Percentiles rank a stretch among this genome's conserved stretches.
Evolutionary conservation across 2,888 invertebrate genomes (phyloP).

Genomic region (Epinotia ramella): DNA sequence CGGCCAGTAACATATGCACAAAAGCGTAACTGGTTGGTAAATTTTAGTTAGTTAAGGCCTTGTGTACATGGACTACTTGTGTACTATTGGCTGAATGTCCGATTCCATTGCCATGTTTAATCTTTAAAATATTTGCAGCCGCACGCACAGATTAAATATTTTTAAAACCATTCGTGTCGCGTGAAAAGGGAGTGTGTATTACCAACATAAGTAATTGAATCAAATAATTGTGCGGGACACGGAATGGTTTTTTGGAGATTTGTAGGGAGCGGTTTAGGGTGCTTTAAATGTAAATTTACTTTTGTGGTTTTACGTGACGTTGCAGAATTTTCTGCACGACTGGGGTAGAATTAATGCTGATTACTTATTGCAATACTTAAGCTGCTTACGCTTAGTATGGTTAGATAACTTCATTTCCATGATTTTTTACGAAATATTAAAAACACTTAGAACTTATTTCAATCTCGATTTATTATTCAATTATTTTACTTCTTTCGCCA

Average conservation of each 20-base stretch:
- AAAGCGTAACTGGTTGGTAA: constrained; percentile 7
- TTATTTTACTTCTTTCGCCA: too few species aligned
- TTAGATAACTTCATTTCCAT: too few species aligned
- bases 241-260: constrained; percentile 16
- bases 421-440: too few species aligned
- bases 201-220: constrained; percentile 26
- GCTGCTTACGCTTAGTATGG: too few species aligned
- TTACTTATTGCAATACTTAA: not conserved
- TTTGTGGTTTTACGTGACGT: not conserved
- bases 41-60: not conserved
- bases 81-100: constrained; percentile 5
- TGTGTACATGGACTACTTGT: not conserved
- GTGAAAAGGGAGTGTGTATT: constrained; percentile 30
- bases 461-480: too few species aligned
- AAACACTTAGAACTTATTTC: too few species aligned
- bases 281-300: constrained; percentile 4
- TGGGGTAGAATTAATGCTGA: not conserved
- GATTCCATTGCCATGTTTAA: constrained; percentile 26
- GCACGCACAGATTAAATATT: constrained; percentile 31
- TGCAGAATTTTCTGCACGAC: constrained; percentile 4
- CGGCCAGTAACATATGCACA: constrained; percentile 4
- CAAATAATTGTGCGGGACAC: constrained; percentile 15
- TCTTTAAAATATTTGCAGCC: constrained; percentile 32
- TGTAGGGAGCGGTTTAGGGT: constrained; percentile 15
- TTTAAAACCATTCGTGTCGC: constrained; percentile 24